Percentiles rank a stretch among this genome's conserved stretches.
phyloP scores from a whole-genome alignment of 92 coral and sea anemone genomes.

The Isaurus tuberculatus region DNA sequence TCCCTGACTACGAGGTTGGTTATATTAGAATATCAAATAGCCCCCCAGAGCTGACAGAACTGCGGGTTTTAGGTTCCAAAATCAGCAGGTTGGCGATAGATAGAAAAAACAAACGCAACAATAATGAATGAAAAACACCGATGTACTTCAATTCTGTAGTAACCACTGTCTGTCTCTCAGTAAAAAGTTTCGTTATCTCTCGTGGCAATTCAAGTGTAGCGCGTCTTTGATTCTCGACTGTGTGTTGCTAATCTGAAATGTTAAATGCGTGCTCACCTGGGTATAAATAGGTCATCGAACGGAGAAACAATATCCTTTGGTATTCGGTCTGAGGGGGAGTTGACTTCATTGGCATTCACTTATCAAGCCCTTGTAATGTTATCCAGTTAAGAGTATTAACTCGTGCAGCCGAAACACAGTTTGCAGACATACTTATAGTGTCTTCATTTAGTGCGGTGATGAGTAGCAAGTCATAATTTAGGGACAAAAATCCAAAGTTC shows the following conservation, averaged over 20 bases:
- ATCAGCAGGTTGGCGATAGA: constrained; percentile 13
- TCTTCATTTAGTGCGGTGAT: not conserved
- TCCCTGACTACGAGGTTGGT: constrained; percentile 38
- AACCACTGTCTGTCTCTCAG: not conserved
- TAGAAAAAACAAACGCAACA: constrained; percentile 9
- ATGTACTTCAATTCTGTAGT: not conserved
- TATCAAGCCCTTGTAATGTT: constrained; percentile 3
- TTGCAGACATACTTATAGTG: not conserved
- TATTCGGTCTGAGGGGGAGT: constrained; percentile 41
- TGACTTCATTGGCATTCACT: constrained; percentile 26
- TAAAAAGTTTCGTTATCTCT: not conserved
- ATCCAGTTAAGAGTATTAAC: not conserved
- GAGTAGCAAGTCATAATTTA: not conserved
- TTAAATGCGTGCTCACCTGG: not conserved
- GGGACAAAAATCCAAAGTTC: not conserved
- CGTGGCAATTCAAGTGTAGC: constrained; percentile 6
- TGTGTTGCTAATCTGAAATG: not conserved
- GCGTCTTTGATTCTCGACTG: not conserved
- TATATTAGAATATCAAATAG: not conserved
- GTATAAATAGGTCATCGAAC: constrained; percentile 5
- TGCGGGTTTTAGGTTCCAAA: constrained; percentile 38
- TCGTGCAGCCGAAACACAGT: not conserved
- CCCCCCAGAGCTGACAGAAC: not conserved
- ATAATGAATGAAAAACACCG: not conserved
- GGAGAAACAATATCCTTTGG: constrained; percentile 39